Percentiles rank a stretch among this genome's conserved stretches.
Evolutionary conservation across 2,797 vertebrate species (phyloP).

Genomic region (Cossypha heuglini): DNA sequence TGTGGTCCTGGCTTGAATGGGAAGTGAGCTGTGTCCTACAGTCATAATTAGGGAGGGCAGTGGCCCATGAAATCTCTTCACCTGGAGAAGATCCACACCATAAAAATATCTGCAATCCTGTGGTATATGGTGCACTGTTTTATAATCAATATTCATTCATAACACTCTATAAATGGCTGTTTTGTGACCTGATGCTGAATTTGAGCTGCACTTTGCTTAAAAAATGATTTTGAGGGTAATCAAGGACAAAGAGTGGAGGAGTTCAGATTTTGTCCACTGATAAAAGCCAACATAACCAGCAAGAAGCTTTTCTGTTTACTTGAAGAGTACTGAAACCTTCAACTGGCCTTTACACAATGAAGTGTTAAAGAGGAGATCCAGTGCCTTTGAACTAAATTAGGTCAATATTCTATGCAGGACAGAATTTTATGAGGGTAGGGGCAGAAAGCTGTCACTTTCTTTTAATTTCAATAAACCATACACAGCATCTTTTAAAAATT

Average conservation of each 20-base stretch:
- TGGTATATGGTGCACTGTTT: not conserved
- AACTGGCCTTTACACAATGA: constrained; percentile 6
- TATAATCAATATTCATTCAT: constrained; percentile 53
- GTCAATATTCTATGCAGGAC: constrained; percentile 51
- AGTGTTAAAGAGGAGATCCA: not conserved
- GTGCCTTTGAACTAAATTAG: constrained; percentile 46
- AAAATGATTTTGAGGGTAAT: not conserved
- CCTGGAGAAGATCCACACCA: constrained; percentile 17
- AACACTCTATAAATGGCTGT: not conserved
- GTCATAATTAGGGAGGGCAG: constrained; percentile 33
- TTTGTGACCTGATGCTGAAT: not conserved
- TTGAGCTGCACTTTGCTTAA: not conserved
- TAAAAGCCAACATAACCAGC: not conserved
- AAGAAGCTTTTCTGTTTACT: not conserved
- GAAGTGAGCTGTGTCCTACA: constrained; percentile 37
- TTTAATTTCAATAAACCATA: constrained; percentile 68
- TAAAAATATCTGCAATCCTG: constrained; percentile 30
- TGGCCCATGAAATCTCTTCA: constrained; percentile 28
- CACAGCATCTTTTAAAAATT: constrained; percentile 69
- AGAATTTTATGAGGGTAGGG: constrained; percentile 57
- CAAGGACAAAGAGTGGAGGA: constrained; percentile 20
- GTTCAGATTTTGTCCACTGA: not conserved
- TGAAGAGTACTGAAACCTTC: constrained; percentile 20
- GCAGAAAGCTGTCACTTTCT: constrained; percentile 67
- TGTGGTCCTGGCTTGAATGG: not conserved